phyloP scores from a whole-genome alignment of 2,113 vertebrate genomes.

The Aphelocoma coerulescens region DNA sequence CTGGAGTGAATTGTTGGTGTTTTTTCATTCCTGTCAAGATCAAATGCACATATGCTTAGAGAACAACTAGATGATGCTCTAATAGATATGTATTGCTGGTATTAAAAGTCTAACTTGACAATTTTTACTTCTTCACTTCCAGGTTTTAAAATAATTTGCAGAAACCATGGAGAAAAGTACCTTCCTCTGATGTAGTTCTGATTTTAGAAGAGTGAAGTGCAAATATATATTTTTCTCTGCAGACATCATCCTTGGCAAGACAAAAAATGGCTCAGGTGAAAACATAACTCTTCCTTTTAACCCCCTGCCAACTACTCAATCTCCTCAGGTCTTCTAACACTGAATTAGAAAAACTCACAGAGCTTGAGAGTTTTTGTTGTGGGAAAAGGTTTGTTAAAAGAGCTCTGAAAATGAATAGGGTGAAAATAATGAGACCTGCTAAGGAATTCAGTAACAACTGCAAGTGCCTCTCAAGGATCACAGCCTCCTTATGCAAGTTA shows the following conservation, averaged over 20 bases:
- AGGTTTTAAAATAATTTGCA: not conserved
- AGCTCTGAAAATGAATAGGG: not conserved
- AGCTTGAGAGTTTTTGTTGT: not conserved
- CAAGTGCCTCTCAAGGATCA: not conserved
- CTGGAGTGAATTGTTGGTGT: slow-evolving; percentile 30
- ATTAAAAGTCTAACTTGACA: not conserved
- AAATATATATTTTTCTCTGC: not conserved
- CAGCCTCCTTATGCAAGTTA: not conserved
- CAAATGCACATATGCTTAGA: slow-evolving; percentile 15
- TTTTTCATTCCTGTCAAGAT: slow-evolving; percentile 25
- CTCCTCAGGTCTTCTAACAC: not conserved
- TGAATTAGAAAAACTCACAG: not conserved
- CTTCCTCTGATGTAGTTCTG: not conserved
- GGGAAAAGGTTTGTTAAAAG: not conserved
- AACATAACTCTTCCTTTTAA: not conserved
- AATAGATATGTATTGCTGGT: not conserved
- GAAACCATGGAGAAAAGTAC: not conserved
- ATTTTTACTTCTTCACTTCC: not conserved
- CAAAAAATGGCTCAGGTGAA: not conserved
- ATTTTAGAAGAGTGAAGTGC: not conserved
- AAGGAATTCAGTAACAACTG: not conserved
- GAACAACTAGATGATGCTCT: slow-evolving; percentile 1
- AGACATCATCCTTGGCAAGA: not conserved
- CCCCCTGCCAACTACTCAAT: not conserved
- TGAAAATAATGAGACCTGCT: not conserved